phyloP scores from a whole-genome alignment of 2,797 vertebrate genomes.

The Agapornis canus region DNA sequence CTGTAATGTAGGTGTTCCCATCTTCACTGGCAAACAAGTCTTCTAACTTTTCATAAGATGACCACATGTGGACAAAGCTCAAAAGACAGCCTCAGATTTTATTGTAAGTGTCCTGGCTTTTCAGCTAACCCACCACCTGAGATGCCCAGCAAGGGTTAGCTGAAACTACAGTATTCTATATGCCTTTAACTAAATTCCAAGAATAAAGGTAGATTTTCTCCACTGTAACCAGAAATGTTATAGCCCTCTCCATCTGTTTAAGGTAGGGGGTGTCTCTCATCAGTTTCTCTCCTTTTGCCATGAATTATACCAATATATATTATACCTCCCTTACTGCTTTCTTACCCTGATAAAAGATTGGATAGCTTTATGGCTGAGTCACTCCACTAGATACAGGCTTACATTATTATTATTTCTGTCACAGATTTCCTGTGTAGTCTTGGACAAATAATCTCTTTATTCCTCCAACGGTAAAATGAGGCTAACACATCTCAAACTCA shows the following conservation, averaged over 20 bases:
- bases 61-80: neutral
- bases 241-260: neutral
- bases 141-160: neutral
- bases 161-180: neutral
- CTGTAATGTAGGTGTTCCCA: neutral
- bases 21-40: neutral
- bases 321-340: neutral
- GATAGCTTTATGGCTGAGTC: neutral
- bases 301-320: neutral
- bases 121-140: neutral
- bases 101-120: neutral
- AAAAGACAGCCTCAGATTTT: neutral
- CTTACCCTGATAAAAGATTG: neutral
- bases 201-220: neutral
- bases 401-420: neutral
- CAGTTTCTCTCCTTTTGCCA: neutral
- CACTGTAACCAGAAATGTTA: neutral
- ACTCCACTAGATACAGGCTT: neutral
- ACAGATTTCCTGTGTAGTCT: neutral
- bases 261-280: neutral
- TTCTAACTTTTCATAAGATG: neutral
- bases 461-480: neutral
- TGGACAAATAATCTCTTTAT: constrained; percentile 7
- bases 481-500: neutral
- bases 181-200: neutral